Conservation (phyloP, 2,888 invertebrate species). For the Patella ulyssiponensis region DNA sequence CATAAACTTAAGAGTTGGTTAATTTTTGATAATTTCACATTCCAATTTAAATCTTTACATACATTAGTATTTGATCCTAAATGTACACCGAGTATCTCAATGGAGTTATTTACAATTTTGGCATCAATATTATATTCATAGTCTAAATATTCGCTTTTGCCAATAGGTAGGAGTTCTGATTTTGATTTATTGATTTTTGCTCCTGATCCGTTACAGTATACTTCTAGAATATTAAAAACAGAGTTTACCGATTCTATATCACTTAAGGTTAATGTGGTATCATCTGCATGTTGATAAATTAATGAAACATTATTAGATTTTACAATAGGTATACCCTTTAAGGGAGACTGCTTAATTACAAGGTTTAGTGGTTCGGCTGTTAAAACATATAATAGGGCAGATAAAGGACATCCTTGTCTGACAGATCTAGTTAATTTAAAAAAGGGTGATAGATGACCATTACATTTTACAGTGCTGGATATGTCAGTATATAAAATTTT, state of each 20-base stretch:
- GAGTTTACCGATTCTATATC: background rate
- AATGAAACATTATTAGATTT: background rate
- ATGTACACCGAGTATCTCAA: background rate
- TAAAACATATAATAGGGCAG: background rate
- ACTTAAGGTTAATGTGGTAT: background rate
- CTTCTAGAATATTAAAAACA: background rate
- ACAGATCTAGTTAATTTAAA: background rate
- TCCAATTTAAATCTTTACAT: background rate
- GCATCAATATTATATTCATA: background rate
- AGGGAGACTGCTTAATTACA: background rate
- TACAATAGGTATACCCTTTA: background rate
- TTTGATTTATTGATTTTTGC: background rate
- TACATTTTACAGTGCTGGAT: background rate
- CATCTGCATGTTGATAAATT: background rate
- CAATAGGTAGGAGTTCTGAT: background rate
- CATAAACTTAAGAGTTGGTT: background rate
- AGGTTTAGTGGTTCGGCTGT: background rate
- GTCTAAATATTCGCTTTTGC: background rate
- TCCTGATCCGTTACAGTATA: background rate
- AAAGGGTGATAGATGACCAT: background rate
- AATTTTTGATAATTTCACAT: background rate
- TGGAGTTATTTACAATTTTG: background rate
- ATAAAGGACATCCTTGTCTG: background rate
- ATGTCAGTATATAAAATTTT: background rate
- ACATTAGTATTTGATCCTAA: background rate